Conservation (phyloP, 2,113 vertebrate species). For the Serilophus lunatus region DNA sequence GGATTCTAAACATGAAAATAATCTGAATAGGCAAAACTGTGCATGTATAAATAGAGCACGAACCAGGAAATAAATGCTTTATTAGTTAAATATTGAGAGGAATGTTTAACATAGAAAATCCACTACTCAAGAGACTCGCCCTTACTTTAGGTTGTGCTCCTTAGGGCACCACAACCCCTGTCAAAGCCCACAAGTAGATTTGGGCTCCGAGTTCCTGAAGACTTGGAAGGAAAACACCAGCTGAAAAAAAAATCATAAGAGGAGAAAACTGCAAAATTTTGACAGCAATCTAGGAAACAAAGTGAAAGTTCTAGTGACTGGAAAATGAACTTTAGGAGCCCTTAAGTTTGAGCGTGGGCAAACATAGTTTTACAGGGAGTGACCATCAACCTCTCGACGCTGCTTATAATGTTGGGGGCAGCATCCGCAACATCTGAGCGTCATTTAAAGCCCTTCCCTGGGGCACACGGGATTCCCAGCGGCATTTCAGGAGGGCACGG, state of each 20-base stretch:
- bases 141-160: neutral
- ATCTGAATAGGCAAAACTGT: neutral
- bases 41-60: neutral
- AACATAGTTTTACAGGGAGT: neutral
- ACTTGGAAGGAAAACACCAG: neutral
- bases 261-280: neutral
- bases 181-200: neutral
- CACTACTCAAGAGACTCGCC: neutral
- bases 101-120: neutral
- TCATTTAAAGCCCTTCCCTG: accelerated
- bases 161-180: neutral
- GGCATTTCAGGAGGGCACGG: accelerated
- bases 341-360: accelerated
- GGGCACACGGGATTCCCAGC: accelerated
- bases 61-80: neutral
- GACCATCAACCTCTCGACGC: neutral
- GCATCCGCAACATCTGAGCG: accelerated
- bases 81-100: neutral
- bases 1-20: neutral
- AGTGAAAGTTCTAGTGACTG: neutral
- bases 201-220: neutral
- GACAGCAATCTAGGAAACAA: neutral
- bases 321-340: neutral
- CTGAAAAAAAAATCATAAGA: neutral
- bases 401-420: accelerated